Conservation (phyloP, 2,113 vertebrate species). For the Perognathus longimembris region DNA sequence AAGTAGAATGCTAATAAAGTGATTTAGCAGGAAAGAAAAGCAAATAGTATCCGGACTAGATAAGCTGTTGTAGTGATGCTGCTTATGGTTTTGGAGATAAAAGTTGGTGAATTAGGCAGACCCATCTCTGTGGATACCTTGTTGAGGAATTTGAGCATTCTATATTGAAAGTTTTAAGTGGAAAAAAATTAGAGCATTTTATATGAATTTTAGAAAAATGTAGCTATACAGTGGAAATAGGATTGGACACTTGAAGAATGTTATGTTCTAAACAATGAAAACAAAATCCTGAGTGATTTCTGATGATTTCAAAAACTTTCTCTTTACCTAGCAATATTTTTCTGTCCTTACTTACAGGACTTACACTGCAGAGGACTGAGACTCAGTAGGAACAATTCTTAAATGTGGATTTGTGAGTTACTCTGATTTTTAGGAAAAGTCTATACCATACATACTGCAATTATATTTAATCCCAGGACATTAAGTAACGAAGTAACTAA, state of each 20-base stretch:
- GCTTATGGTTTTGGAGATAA: not conserved
- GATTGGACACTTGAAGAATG: not conserved
- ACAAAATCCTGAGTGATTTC: not conserved
- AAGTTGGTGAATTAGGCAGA: not conserved
- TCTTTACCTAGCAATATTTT: not conserved
- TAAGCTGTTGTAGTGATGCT: not conserved
- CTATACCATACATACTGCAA: not conserved
- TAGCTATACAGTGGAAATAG: not conserved
- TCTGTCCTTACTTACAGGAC: not conserved
- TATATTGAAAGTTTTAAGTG: not conserved
- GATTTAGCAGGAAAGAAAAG: not conserved
- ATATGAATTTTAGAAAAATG: not conserved
- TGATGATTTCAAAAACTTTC: not conserved
- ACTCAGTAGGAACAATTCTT: not conserved
- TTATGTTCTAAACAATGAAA: not conserved
- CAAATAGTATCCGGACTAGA: not conserved
- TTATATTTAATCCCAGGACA: not conserved
- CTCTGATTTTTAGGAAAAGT: not conserved
- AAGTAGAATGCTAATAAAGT: not conserved
- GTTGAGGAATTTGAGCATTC: not conserved
- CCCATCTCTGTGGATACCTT: not conserved
- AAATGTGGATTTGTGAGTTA: not conserved
- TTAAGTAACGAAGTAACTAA: not conserved
- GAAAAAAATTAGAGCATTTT: not conserved
- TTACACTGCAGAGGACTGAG: not conserved